Base-by-base conservation (phyloP, 2,113 vertebrate species). In the Pycnonotus jocosus region DNA sequence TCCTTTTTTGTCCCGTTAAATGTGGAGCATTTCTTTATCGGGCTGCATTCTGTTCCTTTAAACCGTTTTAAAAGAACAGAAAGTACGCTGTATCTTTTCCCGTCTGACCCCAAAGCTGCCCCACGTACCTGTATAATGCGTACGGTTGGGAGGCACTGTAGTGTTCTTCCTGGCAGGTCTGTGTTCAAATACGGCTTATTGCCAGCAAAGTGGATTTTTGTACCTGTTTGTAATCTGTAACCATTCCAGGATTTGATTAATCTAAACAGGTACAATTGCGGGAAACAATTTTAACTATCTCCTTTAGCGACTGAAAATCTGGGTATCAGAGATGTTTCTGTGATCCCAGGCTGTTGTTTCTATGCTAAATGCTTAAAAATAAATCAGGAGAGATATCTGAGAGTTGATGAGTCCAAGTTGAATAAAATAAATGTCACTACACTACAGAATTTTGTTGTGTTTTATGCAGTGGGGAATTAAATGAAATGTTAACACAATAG, bases 111-210 rank as follows among this genome's bases (percentile, higher is more conserved):
- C 2, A 3, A 5, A n/a, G 7, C 25, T 23, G 8, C 28, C 24
- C 12, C 10, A 0, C 9, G 44, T 15, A 3, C 18, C 44, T 31
- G 16, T 28, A 14, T 18, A 6, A 4, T 4, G 7, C 5, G 0
- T 2, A 1, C 4, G 3, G 2, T 11, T 14, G 64, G 18, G 40
- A 47, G 53, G 20, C 53, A 23, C 31, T 8, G 0, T 20, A 1
- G 30, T 56, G 10, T 21, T 21, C 20, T 9, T 48, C 27, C 10
- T 38, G 28, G 2, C 15, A 42, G 24, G 21, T 37, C 13, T n/a
- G 0, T 13, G 22, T 22, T 68, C 35, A 15, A 8, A 2, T 22
- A 2, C 3, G 12, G 33, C 5, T 37, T 40, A 7, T 7, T 48
- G 45, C 31, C 7, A 2, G 28, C 4, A 0, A 15, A 7, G 6